Conservation (phyloP, 2,888 invertebrate genomes). For the Tipula confusa region DNA sequence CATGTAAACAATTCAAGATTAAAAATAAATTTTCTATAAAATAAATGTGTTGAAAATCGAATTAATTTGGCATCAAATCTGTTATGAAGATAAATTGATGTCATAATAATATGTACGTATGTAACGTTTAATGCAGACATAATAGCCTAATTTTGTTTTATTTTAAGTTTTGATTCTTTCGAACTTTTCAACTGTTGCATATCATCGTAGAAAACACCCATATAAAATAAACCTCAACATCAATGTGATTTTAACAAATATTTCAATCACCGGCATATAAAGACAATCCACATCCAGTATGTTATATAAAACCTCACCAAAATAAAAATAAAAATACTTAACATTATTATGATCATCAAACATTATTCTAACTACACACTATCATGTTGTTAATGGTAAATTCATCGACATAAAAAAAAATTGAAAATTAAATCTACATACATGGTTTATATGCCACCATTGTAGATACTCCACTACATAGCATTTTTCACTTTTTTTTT, state of each 20-base stretch:
- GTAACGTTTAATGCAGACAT: neutral
- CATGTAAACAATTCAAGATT: neutral
- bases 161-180: neutral
- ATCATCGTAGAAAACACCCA: neutral
- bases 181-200: neutral
- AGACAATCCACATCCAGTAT: neutral
- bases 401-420: constrained; percentile 12
- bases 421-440: neutral
- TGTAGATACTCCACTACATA: neutral
- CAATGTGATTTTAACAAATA: constrained; percentile 1
- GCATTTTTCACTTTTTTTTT: neutral
- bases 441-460: neutral
- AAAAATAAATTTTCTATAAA: neutral
- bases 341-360: constrained; percentile 25
- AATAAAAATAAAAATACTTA: neutral
- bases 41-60: neutral
- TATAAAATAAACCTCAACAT: neutral
- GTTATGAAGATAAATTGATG: neutral
- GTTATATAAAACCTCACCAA: constrained; percentile 14
- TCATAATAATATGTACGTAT: neutral
- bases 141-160: neutral
- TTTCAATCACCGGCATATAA: neutral
- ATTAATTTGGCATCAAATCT: constrained; percentile 6
- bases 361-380: constrained; percentile 20
- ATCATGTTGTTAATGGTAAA: constrained; percentile 20